These are phyloP conservation scores for Porites divaricata DNA, from an alignment of 92 coral and sea anemone genomes.

Conservation along the genomic window DNA sequence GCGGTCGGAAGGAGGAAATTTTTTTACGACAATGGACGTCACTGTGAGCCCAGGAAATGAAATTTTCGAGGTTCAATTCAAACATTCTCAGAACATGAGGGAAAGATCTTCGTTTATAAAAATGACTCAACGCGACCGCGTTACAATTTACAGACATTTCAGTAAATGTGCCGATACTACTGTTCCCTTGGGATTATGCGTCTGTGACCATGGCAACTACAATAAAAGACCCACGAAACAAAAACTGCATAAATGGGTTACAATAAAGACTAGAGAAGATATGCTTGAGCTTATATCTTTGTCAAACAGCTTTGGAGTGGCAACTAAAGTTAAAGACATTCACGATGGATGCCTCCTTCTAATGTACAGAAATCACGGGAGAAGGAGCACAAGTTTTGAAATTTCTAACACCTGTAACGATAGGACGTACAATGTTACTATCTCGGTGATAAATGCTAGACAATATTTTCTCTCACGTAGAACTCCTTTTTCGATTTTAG, in stretches of 20 bases:
- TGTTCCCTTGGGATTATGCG: conserved; percentile 77
- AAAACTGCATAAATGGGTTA: conserved; percentile 54
- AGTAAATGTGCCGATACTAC: conserved; percentile 68
- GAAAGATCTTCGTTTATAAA: conserved; percentile 18
- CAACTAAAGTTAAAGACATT: conserved; percentile 63
- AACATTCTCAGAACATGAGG: conserved; percentile 45
- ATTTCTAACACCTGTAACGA: conserved; percentile 76
- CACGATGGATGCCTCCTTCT: conserved; percentile 78
- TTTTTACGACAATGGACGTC: conserved; percentile 83
- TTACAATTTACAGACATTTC: conserved; percentile 83
- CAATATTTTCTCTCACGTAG: conserved; percentile 51
- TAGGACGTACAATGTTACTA: conserved; percentile 55
- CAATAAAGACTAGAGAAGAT: conserved; percentile 51
- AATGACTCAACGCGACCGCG: conserved; percentile 58
- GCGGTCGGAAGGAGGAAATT: conserved; percentile 54
- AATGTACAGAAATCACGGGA: conserved; percentile 72
- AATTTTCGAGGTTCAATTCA: conserved; percentile 87
- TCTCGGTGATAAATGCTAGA: conserved; percentile 45
- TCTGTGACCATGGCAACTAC: conserved; percentile 54
- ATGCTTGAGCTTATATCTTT: conserved; percentile 56
- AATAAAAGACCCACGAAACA: conserved; percentile 32
- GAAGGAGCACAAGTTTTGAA: conserved; percentile 67
- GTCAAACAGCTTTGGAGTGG: conserved; percentile 70
- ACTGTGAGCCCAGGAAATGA: conserved; percentile 78
- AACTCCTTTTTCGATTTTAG: conserved; percentile 60